phyloP scores from a whole-genome alignment of 2,797 vertebrate species.

The Notoglanidium macrostoma region DNA sequence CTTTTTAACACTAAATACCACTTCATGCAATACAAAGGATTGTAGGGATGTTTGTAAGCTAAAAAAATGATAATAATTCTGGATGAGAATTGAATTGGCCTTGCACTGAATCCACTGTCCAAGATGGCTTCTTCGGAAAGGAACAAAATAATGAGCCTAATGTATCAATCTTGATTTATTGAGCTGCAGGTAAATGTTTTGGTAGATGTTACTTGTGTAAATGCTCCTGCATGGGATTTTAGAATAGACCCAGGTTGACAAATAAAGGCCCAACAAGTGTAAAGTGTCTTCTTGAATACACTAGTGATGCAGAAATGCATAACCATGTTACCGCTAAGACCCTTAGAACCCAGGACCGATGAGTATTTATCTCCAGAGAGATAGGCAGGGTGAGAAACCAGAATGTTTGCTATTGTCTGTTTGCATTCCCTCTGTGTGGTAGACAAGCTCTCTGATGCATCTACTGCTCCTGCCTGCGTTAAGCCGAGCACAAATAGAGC shows the following conservation, averaged over 20 bases:
- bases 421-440: slow-evolving; percentile 18
- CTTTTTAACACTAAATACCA: not conserved
- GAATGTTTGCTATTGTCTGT: slow-evolving; percentile 45
- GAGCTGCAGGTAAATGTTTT: not conserved
- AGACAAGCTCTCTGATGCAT: slow-evolving; percentile 35
- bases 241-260: not conserved
- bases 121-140: not conserved
- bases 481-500: slow-evolving; percentile 60
- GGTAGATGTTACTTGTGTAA: not conserved
- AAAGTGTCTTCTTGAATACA: not conserved
- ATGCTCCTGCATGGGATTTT: not conserved
- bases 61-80: not conserved
- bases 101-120: not conserved
- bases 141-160: not conserved
- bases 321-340: not conserved
- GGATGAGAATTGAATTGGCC: not conserved
- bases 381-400: not conserved
- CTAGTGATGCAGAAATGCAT: not conserved
- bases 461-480: slow-evolving; percentile 50
- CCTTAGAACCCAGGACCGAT: not conserved
- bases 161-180: not conserved
- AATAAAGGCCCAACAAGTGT: not conserved
- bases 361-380: slow-evolving; percentile 15
- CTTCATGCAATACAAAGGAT: not conserved
- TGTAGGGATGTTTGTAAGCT: not conserved